Evolutionary conservation across 2,113 vertebrate genomes (phyloP).

Genomic region (Montifringilla adamsi): DNA sequence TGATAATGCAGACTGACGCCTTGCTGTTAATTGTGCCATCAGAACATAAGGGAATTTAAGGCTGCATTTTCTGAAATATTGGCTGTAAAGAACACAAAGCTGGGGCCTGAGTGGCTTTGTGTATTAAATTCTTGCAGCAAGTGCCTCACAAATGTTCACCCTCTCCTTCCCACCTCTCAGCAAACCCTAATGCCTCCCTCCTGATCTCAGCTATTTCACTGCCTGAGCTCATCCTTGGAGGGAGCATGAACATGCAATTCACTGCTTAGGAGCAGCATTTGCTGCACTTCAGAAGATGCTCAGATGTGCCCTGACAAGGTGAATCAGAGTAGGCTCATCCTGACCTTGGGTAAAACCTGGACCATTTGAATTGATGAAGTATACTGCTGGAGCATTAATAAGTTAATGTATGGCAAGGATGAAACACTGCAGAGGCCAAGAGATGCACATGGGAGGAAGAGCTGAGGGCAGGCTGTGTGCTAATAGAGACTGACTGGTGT

Average conservation of each 20-base stretch:
- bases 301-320: background rate
- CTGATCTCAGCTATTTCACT: background rate
- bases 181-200: background rate
- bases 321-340: background rate
- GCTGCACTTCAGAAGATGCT: background rate
- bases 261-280: background rate
- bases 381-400: background rate
- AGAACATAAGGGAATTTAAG: background rate
- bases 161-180: background rate
- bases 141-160: background rate
- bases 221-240: background rate
- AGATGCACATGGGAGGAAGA: background rate
- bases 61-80: background rate
- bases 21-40: background rate
- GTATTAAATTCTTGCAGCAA: background rate
- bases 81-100: background rate
- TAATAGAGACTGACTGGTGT: background rate
- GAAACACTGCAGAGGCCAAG: background rate
- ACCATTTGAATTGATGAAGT: background rate
- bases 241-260: rapidly evolving
- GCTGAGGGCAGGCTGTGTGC: background rate
- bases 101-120: background rate
- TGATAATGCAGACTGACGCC: background rate
- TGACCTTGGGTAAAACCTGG: background rate
- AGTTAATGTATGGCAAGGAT: rapidly evolving